phyloP scores from a whole-genome alignment of 2,797 vertebrate species.

The Darevskia nairensis region DNA sequence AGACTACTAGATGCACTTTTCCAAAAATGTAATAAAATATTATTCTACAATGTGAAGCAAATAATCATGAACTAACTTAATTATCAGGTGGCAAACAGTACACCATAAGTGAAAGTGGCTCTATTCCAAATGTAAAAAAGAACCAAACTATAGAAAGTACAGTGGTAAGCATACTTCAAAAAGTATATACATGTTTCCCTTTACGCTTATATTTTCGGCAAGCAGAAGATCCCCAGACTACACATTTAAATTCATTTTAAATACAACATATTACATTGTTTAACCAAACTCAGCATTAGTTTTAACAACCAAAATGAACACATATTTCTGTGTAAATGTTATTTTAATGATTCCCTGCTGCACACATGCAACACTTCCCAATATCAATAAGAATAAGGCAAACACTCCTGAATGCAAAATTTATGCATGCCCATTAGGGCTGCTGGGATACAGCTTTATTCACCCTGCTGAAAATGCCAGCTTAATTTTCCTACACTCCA shows the following conservation, averaged over 20 bases:
- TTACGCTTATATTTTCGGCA: background rate
- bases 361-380: background rate
- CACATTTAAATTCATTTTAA: background rate
- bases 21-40: background rate
- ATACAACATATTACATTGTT: background rate
- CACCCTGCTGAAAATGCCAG: background rate
- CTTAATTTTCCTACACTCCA: background rate
- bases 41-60: background rate
- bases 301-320: background rate
- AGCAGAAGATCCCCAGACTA: background rate
- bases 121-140: background rate
- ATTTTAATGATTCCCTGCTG: background rate
- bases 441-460: background rate
- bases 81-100: background rate
- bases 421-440: background rate
- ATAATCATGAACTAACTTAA: background rate
- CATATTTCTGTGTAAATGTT: background rate
- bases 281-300: background rate
- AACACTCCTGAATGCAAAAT: background rate
- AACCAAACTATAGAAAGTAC: background rate
- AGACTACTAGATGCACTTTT: background rate
- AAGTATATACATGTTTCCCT: background rate
- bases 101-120: background rate
- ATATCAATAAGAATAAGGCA: background rate
- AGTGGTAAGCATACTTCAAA: background rate